Conservation (phyloP, 1,140 invertebrate species). For the Magallana gigas region DNA sequence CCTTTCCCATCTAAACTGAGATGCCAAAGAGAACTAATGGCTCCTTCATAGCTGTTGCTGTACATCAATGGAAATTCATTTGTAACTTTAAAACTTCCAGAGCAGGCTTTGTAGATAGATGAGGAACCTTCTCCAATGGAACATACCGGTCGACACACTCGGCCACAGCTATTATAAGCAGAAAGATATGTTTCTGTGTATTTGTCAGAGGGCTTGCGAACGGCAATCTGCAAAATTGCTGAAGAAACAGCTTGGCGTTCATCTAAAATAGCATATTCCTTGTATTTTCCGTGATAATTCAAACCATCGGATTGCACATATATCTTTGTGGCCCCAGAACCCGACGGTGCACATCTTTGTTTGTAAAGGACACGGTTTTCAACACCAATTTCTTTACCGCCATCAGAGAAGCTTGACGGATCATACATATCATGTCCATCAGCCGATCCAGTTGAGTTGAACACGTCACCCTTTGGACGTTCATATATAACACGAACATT, state of each 20-base stretch:
- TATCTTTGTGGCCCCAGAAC: conserved; percentile 43
- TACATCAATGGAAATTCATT: conserved; percentile 46
- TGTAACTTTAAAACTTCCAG: conserved; percentile 39
- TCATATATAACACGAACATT: conserved; percentile 49
- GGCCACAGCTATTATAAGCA: conserved; percentile 53
- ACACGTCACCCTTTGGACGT: background rate
- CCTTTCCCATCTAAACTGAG: conserved; percentile 28
- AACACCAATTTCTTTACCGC: background rate
- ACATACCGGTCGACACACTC: conserved; percentile 37
- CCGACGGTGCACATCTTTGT: conserved; percentile 18
- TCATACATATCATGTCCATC: background rate
- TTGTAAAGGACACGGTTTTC: background rate
- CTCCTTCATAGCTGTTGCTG: conserved; percentile 22
- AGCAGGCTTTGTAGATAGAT: conserved; percentile 40
- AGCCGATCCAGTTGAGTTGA: background rate
- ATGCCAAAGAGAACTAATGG: conserved; percentile 32
- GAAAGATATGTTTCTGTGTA: conserved; percentile 18
- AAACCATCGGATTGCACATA: conserved; percentile 49
- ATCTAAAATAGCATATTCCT: conserved; percentile 39
- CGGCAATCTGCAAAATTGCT: background rate
- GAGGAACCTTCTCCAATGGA: background rate
- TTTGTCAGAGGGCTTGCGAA: conserved; percentile 37
- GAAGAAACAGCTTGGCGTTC: conserved; percentile 24
- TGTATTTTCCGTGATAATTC: conserved; percentile 53
- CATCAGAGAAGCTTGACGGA: background rate